Evolutionary conservation across 2,113 vertebrate genomes (phyloP).

Genomic region (Leiothrix lutea): DNA sequence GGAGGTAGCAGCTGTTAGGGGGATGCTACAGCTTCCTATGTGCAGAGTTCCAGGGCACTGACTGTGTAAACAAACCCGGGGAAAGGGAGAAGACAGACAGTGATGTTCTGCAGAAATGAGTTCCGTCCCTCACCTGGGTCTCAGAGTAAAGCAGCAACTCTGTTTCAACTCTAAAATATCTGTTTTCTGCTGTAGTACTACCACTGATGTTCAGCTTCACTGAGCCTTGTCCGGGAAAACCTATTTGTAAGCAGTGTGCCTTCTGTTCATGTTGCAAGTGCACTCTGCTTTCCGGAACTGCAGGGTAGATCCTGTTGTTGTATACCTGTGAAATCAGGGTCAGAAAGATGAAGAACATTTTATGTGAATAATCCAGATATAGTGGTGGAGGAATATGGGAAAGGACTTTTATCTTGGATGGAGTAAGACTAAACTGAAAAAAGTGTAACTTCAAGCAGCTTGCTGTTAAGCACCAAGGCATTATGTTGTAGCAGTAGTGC

Average conservation of each 20-base stretch:
- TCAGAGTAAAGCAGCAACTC: rapidly evolving
- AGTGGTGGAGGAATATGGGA: background rate
- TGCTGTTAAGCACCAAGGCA: conserved; percentile 1
- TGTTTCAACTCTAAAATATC: background rate
- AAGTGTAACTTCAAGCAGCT: conserved; percentile 22
- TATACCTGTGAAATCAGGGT: background rate
- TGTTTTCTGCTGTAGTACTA: conserved; percentile 57
- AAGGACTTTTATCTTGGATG: background rate
- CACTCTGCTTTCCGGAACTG: background rate
- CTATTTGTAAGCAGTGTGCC: conserved; percentile 34
- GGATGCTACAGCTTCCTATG: background rate
- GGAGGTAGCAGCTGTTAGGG: background rate
- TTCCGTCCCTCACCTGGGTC: background rate
- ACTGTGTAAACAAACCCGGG: background rate
- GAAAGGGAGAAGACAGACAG: background rate
- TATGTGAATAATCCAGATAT: background rate
- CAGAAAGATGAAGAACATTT: background rate
- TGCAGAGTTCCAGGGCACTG: background rate
- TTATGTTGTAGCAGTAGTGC: background rate
- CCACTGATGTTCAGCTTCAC: conserved; percentile 45
- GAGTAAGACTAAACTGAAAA: background rate
- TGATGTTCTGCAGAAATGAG: background rate
- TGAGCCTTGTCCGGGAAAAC: conserved; percentile 52
- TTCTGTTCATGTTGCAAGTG: background rate
- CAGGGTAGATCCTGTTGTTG: conserved; percentile 3